phyloP scores from a whole-genome alignment of 2,797 vertebrate genomes.

The Podarcis siculus region DNA sequence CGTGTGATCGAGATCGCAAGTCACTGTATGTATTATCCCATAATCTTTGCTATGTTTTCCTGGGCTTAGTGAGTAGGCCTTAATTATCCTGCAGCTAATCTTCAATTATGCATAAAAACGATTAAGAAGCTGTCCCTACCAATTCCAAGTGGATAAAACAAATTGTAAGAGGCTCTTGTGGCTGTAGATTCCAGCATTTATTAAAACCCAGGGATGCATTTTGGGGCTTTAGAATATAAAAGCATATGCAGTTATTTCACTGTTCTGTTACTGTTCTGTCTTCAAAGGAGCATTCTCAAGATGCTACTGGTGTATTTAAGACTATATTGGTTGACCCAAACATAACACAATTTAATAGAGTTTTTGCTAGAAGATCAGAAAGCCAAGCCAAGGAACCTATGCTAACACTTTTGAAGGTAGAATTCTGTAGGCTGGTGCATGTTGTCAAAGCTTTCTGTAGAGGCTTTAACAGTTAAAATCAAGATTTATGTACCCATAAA shows the following conservation, averaged over 20 bases:
- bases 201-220: conserved; percentile 25
- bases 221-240: neutral
- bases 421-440: neutral
- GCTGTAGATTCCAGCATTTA: neutral
- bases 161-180: conserved; percentile 28
- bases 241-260: conserved; percentile 14
- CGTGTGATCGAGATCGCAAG: too few relatives aligned
- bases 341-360: neutral
- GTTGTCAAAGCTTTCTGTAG: neutral
- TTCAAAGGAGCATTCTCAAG: neutral
- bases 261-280: neutral
- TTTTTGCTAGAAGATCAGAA: neutral
- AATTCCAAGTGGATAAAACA: conserved; percentile 27
- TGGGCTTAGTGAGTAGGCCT: conserved; percentile 7
- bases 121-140: conserved; percentile 45
- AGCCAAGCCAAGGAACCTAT: neutral
- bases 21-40: too few relatives aligned
- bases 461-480: neutral
- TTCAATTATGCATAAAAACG: conserved; percentile 35
- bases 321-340: neutral
- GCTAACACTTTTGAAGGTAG: neutral
- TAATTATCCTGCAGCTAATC: conserved; percentile 43
- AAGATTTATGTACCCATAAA: neutral
- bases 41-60: neutral
- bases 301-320: neutral